phyloP scores from a whole-genome alignment of 2,113 vertebrate species.

The Antigone vipio region DNA sequence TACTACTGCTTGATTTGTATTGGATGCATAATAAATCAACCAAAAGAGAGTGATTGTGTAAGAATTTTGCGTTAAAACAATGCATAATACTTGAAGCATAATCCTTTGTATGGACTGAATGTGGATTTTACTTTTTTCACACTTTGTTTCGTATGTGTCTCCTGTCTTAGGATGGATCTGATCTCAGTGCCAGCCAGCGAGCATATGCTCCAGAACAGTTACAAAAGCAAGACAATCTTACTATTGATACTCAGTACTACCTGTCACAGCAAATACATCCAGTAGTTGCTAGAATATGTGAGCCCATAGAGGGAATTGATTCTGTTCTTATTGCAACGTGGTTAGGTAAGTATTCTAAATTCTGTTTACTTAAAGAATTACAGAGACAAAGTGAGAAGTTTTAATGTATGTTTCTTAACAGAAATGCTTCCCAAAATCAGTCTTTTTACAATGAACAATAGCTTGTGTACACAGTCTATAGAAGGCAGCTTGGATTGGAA shows the following conservation, averaged over 20 bases:
- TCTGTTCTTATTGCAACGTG: slow-evolving; percentile 89
- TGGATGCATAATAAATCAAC: slow-evolving; percentile 36
- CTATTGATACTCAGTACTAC: slow-evolving; percentile 93
- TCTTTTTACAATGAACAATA: background rate
- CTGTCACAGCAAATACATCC: slow-evolving; percentile 96
- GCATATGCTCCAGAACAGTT: slow-evolving; percentile 94
- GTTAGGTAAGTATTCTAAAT: slow-evolving; percentile 78
- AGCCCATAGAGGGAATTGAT: slow-evolving; percentile 96
- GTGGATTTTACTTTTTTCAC: background rate
- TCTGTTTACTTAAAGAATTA: background rate
- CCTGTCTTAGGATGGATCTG: slow-evolving; percentile 88
- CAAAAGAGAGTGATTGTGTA: background rate
- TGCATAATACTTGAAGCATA: background rate
- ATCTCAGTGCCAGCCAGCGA: slow-evolving; percentile 87
- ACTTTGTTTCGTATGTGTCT: background rate
- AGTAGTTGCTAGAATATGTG: slow-evolving; percentile 94
- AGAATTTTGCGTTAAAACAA: background rate
- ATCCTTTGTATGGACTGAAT: background rate
- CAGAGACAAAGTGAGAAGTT: background rate
- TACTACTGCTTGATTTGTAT: slow-evolving; percentile 26
- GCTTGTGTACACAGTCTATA: background rate
- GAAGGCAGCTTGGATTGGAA: background rate
- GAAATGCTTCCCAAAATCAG: background rate
- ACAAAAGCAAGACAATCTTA: slow-evolving; percentile 88
- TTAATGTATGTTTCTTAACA: background rate